phyloP scores from a whole-genome alignment of 2,113 vertebrate genomes.

The Melanerpes formicivorus region DNA sequence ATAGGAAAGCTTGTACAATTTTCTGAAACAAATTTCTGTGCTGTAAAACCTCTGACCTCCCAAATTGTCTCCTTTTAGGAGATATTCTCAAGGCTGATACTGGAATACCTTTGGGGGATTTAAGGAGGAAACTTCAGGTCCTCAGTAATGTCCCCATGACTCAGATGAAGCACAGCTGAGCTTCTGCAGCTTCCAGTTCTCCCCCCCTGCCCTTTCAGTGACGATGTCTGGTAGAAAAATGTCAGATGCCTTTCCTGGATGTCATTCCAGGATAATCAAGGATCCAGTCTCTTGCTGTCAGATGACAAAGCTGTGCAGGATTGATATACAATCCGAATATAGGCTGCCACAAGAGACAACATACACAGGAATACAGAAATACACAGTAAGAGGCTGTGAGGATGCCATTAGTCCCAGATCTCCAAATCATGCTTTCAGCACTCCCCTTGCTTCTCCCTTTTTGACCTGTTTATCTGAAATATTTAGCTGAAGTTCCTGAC shows the following conservation, averaged over 20 bases:
- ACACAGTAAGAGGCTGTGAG: conserved; percentile 63
- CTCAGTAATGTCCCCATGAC: neutral
- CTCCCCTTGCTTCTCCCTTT: neutral
- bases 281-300: neutral
- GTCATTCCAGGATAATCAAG: neutral
- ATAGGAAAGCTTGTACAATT: neutral
- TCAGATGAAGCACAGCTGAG: neutral
- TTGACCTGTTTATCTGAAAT: neutral
- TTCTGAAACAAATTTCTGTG: neutral
- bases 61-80: neutral
- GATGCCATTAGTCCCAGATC: accelerated
- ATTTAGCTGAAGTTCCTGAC: neutral
- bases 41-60: neutral
- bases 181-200: neutral
- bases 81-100: neutral
- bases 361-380: neutral
- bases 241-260: neutral
- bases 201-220: neutral
- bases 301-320: neutral
- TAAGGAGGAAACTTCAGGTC: neutral
- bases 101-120: neutral
- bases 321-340: neutral
- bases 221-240: neutral
- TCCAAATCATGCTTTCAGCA: neutral
- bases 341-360: neutral